Conservation (phyloP, 2,888 invertebrate genomes). For the Luperina nickerlii region DNA sequence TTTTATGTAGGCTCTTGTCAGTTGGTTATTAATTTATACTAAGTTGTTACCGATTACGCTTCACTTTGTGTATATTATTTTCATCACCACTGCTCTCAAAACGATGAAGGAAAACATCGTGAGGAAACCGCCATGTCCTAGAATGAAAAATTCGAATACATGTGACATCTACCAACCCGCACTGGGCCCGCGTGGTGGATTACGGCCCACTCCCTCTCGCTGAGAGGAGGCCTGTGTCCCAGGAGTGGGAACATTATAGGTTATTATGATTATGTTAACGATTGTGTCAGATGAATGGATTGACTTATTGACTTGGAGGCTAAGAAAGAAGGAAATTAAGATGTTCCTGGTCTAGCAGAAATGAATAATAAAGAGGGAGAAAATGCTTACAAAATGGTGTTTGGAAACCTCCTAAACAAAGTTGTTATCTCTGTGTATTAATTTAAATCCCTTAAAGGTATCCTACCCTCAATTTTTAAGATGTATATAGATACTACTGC, state of each 20-base stretch:
- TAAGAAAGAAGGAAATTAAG: background rate
- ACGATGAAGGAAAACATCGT: background rate
- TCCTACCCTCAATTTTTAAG: background rate
- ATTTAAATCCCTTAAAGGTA: background rate
- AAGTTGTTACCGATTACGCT: background rate
- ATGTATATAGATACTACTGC: background rate
- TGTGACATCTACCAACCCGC: background rate
- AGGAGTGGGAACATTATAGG: background rate
- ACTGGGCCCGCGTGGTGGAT: background rate
- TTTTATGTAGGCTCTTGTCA: conserved; percentile 16
- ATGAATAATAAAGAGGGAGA: background rate
- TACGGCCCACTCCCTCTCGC: background rate
- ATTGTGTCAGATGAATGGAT: background rate
- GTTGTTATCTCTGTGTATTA: background rate
- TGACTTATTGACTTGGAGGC: background rate
- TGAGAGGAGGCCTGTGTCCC: background rate
- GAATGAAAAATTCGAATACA: background rate
- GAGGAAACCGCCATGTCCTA: background rate
- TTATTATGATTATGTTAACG: background rate
- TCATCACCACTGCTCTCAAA: background rate
- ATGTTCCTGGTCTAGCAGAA: background rate
- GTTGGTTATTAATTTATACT: background rate
- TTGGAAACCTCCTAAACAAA: background rate
- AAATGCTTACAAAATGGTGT: background rate
- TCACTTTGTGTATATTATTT: background rate